Percentiles rank a stretch among this genome's conserved stretches.
Evolutionary conservation across 2,888 invertebrate genomes (phyloP).

Genomic region (Orthosia cruda): DNA sequence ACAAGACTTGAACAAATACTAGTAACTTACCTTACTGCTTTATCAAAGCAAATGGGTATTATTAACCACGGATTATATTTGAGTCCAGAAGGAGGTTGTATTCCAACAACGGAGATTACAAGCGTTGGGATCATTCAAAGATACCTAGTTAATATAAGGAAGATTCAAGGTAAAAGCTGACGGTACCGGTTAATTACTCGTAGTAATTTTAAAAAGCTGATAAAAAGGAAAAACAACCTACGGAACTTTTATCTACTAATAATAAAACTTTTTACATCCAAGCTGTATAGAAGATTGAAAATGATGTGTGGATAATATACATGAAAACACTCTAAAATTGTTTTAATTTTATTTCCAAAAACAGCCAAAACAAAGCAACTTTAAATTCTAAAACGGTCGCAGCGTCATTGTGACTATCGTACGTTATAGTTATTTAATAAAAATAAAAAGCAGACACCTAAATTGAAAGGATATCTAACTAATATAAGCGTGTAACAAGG

Average conservation of each 20-base stretch:
- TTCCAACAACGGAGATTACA: not conserved
- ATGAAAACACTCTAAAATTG: no score
- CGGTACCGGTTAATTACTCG: not conserved
- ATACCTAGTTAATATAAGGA: no score
- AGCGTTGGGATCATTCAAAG: not conserved
- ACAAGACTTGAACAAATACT: not conserved
- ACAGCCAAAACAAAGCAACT: not conserved
- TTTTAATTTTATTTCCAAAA: not conserved
- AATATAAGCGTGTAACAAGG: no score
- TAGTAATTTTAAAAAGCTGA: not conserved
- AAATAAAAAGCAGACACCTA: conserved; percentile 41
- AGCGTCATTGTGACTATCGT: conserved; percentile 16
- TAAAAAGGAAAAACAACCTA: no score
- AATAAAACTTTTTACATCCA: not conserved
- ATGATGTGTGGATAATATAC: no score
- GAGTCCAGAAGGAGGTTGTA: not conserved
- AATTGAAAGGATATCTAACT: conserved; percentile 22
- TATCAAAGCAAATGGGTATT: not conserved
- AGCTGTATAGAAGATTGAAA: no score
- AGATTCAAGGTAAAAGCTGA: not conserved
- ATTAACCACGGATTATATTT: conserved; percentile 1
- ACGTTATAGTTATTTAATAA: conserved; percentile 36
- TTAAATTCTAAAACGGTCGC: conserved; percentile 9
- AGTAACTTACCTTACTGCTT: not conserved
- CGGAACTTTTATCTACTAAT: no score